Evolutionary conservation across 1,140 invertebrate species (phyloP).

Genomic region (Acyrthosiphon pisum): DNA sequence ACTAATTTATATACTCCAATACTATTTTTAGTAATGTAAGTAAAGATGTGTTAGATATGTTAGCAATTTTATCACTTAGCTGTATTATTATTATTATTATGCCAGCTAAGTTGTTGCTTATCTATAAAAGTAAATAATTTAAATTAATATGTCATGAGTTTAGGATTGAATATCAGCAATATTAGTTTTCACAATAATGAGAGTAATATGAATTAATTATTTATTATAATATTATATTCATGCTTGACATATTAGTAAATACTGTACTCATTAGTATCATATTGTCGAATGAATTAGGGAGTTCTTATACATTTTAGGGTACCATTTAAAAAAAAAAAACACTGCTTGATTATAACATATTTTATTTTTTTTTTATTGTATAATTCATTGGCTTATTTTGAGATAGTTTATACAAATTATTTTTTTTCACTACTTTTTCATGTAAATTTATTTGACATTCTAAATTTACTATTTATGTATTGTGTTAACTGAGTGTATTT

Average conservation of each 20-base stretch:
- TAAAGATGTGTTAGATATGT: not conserved
- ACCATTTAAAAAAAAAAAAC: not conserved
- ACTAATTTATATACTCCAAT: not conserved
- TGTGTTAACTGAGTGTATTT: constrained; percentile 32
- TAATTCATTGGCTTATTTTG: constrained; percentile 28
- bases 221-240: constrained; percentile 26
- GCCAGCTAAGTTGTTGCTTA: not conserved
- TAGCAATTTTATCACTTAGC: not conserved
- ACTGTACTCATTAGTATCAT: constrained; percentile 45
- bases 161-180: not conserved
- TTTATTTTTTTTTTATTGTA: not conserved
- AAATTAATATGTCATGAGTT: not conserved
- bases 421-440: constrained; percentile 13
- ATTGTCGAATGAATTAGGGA: constrained; percentile 23
- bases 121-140: not conserved
- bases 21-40: not conserved
- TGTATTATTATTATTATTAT: not conserved
- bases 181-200: not conserved
- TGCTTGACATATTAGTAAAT: constrained; percentile 11
- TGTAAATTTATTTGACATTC: constrained; percentile 33
- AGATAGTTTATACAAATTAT: not conserved
- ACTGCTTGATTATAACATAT: not conserved
- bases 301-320: not conserved
- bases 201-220: not conserved
- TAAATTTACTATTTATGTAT: not conserved